Base-by-base conservation (phyloP, 2,888 invertebrate species). In the Achlya flavicornis region DNA sequence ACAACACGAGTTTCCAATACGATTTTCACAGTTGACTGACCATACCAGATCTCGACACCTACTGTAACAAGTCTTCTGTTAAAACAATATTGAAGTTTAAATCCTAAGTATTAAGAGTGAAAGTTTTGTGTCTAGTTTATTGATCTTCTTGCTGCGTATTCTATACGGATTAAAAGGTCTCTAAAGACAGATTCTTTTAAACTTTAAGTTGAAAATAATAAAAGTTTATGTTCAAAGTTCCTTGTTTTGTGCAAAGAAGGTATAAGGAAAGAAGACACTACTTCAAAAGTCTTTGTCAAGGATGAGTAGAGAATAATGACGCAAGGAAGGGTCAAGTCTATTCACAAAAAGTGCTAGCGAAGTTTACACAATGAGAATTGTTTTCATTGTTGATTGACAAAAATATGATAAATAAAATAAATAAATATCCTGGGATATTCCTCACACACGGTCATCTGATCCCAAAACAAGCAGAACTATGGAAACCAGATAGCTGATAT, bases 1-100 rank as follows among this genome's bases (percentile, higher is more conserved):
- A 2, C 14, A 19, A 19, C 33, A 41, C 41, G 58, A 67, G 67
- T 73, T 70, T 68, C 61, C 57, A 66, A 71, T 71, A 69, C 69
- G 69, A 73, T 76, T 77, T 74, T 69, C 70, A 69, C 75, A 70
- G 69, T 70, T 72, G 69, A 77, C 59, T 70, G 64, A 64, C 14
- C 32, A 58, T 64, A 61, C n/a, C 3, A 14, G 14, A 46, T 46
- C 14, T 14, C 14, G 48, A 14, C 14, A 43, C 43, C 12, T 43
- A 14, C 43, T 48, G 48, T 48, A 16, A 43, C 43, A 43, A 14
- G 43, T n/a, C n/a, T n/a, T n/a, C n/a, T n/a, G n/a, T 48, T 7
- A 48, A 48, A 48, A 0, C 48, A 16, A 48, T 16, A 16, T 48
- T 48, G 16, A 16, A 48, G 48, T 48, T 48, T 16, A 48, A 1